Evolutionary conservation across 1,140 invertebrate genomes (phyloP), one percentile per base, ranked within the genome.

Genomic region (Chrysopa pallens): DNA sequence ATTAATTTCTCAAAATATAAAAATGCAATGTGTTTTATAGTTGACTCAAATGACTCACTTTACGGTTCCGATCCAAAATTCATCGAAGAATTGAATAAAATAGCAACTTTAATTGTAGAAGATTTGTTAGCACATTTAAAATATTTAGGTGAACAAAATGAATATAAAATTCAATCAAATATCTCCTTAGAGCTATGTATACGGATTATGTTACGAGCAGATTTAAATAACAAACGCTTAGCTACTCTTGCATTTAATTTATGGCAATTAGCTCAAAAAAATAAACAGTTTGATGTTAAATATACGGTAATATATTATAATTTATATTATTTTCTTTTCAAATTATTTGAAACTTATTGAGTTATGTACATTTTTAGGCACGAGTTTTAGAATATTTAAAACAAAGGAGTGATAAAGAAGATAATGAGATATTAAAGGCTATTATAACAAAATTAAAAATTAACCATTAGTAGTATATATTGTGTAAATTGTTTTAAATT

Each of bases 41-140:
- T 95, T 40, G 80, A 94, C 57, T 90, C 90, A 2, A 96, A 96
- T 61, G 90, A 96, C 60, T 71, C 76, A 39, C 61, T 96, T n/a
- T 95, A 95, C 60, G 90, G 89, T 2, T 75, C 76, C 35, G 88
- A 94, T 66, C 70, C 75, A 23, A 84, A 90, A 61, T 95, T 89
- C 61, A 63, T 92, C 8, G 60, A 59, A 4, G 84, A 89, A 66
- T 67, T 92, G 1, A 79, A 89, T 50, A 76, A 74, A 52, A 76
- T 92, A 49, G 80, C 78, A 42, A 70, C 74, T 1, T 76, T 80
- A 44, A 62, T 94, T 38, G 60, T 92, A 8, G 77, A 83, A 48
- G 78, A 88, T 60, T 68, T 92, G 39, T 60, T 94, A 5, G 60
- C 64, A 17, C 73, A 85, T 49, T 64, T 94, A 6, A 80, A 82